Conservation (phyloP, 1,140 invertebrate genomes). For the Drosophila eugracilis region DNA sequence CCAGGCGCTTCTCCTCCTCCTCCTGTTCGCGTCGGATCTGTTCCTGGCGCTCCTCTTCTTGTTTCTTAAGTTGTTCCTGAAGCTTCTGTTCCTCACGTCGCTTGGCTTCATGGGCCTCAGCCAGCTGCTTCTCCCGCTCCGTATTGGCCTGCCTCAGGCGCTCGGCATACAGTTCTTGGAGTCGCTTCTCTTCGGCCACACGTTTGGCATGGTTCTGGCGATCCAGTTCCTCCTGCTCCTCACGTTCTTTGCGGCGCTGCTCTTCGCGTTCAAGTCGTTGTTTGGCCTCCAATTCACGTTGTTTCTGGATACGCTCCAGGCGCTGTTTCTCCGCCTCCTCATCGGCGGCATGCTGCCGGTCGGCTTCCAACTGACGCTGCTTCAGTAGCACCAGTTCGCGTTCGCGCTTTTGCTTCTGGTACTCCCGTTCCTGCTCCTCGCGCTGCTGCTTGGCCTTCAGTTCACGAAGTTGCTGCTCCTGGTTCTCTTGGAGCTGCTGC, state of each 20-base stretch:
- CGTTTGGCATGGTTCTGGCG: conserved; percentile 54
- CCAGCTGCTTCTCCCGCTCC: conserved; percentile 65
- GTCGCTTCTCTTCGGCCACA: conserved; percentile 50
- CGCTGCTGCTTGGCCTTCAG: conserved; percentile 31
- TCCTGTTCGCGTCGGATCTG: conserved; percentile 61
- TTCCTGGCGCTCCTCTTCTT: conserved; percentile 65
- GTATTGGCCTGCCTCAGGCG: conserved; percentile 54
- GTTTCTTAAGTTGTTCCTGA: conserved; percentile 54
- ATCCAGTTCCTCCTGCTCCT: conserved; percentile 58
- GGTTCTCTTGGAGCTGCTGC: conserved; percentile 18
- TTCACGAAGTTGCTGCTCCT: conserved; percentile 36
- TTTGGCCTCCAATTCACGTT: conserved; percentile 59
- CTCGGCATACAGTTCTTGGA: conserved; percentile 65
- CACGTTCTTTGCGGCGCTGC: conserved; percentile 46
- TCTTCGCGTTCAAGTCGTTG: conserved; percentile 52
- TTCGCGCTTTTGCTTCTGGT: conserved; percentile 30
- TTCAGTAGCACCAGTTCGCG: conserved; percentile 54
- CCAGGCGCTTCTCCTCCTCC: conserved; percentile 71
- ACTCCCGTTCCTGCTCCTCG: conserved; percentile 31
- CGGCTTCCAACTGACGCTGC: conserved; percentile 47
- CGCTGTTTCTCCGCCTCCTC: conserved; percentile 50
- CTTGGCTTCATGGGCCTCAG: conserved; percentile 72
- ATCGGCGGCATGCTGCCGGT: conserved; percentile 47
- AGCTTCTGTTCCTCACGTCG: conserved; percentile 60
- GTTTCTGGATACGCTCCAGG: conserved; percentile 52